phyloP scores from a whole-genome alignment of 2,888 invertebrate genomes.

The Pycnomerus fuliginosus region DNA sequence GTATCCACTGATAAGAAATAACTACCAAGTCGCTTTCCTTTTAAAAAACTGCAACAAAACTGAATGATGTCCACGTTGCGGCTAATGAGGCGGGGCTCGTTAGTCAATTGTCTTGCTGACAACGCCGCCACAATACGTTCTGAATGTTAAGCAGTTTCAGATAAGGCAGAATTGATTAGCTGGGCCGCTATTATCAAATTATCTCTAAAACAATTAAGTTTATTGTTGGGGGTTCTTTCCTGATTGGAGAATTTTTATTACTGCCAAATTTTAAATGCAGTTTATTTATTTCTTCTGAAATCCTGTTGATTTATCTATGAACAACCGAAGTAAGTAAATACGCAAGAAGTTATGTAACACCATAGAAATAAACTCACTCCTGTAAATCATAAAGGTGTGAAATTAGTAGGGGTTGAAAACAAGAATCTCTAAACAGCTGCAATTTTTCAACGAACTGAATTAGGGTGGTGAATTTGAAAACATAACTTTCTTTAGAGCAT shows the following conservation, averaged over 20 bases:
- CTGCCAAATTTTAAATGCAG: no score
- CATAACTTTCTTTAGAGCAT: no score
- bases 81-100: slow-evolving; percentile 45
- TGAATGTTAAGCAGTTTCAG: slow-evolving; percentile 39
- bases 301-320: no score
- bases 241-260: background rate
- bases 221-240: slow-evolving; percentile 27
- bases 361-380: no score
- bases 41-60: slow-evolving; percentile 31
- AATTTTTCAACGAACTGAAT: no score
- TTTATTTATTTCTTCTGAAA: no score
- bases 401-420: no score
- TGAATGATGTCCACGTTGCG: slow-evolving; percentile 42
- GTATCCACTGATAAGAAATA: slow-evolving; percentile 37
- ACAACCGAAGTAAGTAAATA: no score
- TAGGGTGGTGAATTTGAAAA: no score
- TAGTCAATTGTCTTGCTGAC: slow-evolving; percentile 48
- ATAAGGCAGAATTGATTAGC: slow-evolving; percentile 34
- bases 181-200: slow-evolving; percentile 35
- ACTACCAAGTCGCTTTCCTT: slow-evolving; percentile 3
- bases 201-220: slow-evolving; percentile 35
- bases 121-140: slow-evolving; percentile 38
- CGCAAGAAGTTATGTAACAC: no score
- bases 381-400: no score
- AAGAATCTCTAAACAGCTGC: no score